Percentiles rank a stretch among this genome's conserved stretches.
Evolutionary conservation across 1,140 invertebrate species (phyloP).

Genomic region (Cydia splendana): DNA sequence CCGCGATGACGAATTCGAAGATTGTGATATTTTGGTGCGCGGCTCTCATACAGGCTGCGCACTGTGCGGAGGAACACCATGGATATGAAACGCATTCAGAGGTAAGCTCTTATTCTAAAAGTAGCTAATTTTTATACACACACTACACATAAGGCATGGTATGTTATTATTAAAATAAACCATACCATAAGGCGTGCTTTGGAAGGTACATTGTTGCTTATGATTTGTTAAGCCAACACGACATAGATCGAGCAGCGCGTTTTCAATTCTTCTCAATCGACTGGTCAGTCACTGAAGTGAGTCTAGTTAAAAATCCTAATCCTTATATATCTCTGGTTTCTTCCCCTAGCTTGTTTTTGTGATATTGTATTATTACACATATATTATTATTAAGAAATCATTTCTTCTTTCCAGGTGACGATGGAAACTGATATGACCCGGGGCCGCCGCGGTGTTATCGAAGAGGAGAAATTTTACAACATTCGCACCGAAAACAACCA

Average conservation of each 20-base stretch:
- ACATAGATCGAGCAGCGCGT: too few relatives aligned
- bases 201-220: too few relatives aligned
- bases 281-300: too few relatives aligned
- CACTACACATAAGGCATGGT: too few relatives aligned
- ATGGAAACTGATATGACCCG: constrained; percentile 46
- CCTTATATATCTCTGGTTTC: constrained; percentile 9
- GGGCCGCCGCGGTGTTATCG: constrained; percentile 70
- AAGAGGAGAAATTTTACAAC: constrained; percentile 75
- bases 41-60: constrained; percentile 37
- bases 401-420: constrained; percentile 47
- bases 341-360: too few relatives aligned
- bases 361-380: too few relatives aligned
- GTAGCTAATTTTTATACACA: too few relatives aligned
- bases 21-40: constrained; percentile 43
- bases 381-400: constrained; percentile 19
- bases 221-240: too few relatives aligned
- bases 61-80: constrained; percentile 47
- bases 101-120: constrained; percentile 38
- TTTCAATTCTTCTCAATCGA: too few relatives aligned
- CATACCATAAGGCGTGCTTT: too few relatives aligned
- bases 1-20: constrained; percentile 43
- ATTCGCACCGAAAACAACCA: constrained; percentile 58
- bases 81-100: constrained; percentile 44
- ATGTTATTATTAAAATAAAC: too few relatives aligned
- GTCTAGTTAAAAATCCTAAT: constrained; percentile 9